Evolutionary conservation across 30 jellyfish, hydroid and myxozoan species (phyloP), one percentile per base, ranked within the genome.

Genomic region (Aurelia aurita complex sp. Pacific): DNA sequence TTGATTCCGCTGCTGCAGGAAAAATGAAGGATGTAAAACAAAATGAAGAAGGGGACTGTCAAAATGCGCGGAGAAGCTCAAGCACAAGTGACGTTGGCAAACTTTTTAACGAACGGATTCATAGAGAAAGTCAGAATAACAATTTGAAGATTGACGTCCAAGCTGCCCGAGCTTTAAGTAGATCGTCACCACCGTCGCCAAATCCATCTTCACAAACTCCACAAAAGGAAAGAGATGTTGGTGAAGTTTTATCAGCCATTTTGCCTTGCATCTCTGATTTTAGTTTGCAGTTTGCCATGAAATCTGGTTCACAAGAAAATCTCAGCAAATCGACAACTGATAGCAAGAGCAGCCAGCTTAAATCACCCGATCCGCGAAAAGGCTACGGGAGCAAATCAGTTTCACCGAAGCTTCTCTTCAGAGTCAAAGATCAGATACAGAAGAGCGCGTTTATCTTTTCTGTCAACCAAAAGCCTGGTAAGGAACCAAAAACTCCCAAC

Each of bases 371-470:
- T 10, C 74, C 74, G 13, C 67, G 89, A 1, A 42, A 33, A 8
- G 57, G 50, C 19, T 69, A 40, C 15, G 55, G 62, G 10, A 17
- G 32, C 53, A 79, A 79, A 38, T 64, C 89, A 17, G 80, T 79
- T 10, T 79, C 89, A n/a, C 89, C 89, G 7, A 79, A 79, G 73
- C 62, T 64, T 1, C 78, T 79, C 16, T 79, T 63, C 80, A 66
- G 67, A 65, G 78, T 79, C 14, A 46, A 46, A 18, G 87, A 77
- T 38, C 85, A 34, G 55, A 57, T 46, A 8, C 57, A 46, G 57
- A 46, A 46, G 57, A 46, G 57, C 14, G 57, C 57, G 57, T 46
- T 46, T 9, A 9, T 46, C 14, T 46, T 46, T 46, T 46, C 57
- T 4, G 57, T 6, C 57, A 6, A 46, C 57, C 57, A 46, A 9